Evolutionary conservation across 1,140 invertebrate species (phyloP), one percentile per base, ranked within the genome.

Genomic region (Magallana ariakensis): DNA sequence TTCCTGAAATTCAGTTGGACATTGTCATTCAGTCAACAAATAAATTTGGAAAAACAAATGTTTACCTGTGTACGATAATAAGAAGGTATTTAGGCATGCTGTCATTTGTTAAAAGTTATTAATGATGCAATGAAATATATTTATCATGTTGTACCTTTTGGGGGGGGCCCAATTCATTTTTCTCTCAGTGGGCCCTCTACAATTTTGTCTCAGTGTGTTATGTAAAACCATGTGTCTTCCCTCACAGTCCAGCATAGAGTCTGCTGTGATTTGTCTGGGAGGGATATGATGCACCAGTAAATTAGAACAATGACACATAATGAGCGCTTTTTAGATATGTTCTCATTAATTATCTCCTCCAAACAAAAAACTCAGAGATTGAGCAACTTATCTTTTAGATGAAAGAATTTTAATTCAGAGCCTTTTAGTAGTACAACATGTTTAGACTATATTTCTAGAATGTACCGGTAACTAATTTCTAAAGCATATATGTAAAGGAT

Each of bases 241-340:
- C 15, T 75, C 66, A 75, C 22, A 26, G 22, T 26, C 22, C 22
- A 22, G 66, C 1, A 75, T 75, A 26, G 1, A 26, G 15, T 4
- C 22, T 26, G 15, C 7, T 13, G 66, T 26, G 33, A 46, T 75
- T 75, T 15, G 66, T 26, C 66, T 75, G 22, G 22, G 11, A 75
- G 22, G 22, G 10, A 26, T 75, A 13, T 75, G 66, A 75, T 75
- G 66, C 66, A 75, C 22, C 66, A 75, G 22, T 22, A 46, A 46
- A 46, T 46, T 4, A 46, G 22, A 26, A 75, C 66, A 75, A 75
- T 75, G 66, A 75, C 66, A 75, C 66, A 26, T 75, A 75, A 75
- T 75, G 66, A 75, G 26, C 33, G 9, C 22, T 75, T 10, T 26
- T 26, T 75, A 5, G 33, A 26, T 26, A 13, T 5, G 13, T 75